phyloP scores from a whole-genome alignment of 2,113 vertebrate species.

The Anhinga anhinga region DNA sequence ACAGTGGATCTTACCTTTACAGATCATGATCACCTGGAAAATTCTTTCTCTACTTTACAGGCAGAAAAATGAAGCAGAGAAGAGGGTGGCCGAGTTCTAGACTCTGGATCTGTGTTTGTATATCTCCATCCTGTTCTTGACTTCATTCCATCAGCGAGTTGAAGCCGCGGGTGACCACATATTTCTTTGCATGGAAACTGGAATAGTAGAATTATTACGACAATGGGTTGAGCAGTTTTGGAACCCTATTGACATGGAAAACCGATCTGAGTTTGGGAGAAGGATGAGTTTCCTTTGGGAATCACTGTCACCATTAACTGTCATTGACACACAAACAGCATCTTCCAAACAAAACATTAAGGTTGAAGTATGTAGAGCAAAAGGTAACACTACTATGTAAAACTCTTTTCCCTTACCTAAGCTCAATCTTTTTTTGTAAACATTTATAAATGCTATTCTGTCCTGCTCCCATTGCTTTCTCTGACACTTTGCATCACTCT shows the following conservation, averaged over 20 bases:
- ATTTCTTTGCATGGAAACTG: background rate
- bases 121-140: background rate
- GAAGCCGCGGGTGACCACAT: background rate
- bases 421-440: background rate
- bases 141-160: background rate
- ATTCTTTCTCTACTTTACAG: background rate
- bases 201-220: background rate
- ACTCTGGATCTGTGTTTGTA: background rate
- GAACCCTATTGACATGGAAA: background rate
- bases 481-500: background rate
- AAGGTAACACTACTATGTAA: background rate
- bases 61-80: background rate
- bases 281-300: background rate
- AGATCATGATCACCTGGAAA: background rate
- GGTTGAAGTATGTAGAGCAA: background rate
- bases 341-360: background rate
- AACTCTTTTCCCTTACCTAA: background rate
- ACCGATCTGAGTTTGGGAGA: background rate
- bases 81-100: background rate
- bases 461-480: background rate
- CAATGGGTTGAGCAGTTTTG: background rate
- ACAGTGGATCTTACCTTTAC: background rate
- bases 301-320: background rate
- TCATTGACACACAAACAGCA: background rate
- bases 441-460: background rate